phyloP scores from a whole-genome alignment of 2,797 vertebrate species.

The Girardinus metallicus region DNA sequence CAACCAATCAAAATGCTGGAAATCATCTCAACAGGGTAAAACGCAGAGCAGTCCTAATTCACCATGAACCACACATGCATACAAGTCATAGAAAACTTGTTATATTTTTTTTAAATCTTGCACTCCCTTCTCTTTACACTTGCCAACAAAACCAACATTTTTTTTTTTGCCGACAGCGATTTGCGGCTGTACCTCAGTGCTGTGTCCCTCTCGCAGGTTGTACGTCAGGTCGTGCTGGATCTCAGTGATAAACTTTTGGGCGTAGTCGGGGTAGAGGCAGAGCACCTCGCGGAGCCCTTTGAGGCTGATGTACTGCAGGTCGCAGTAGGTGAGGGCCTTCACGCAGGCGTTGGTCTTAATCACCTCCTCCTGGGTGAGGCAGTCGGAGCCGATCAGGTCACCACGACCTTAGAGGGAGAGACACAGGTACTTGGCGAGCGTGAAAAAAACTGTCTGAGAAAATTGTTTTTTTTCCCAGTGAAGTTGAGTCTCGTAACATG shows the following conservation, averaged over 20 bases:
- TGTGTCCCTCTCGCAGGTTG: constrained; percentile 87
- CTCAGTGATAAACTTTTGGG: constrained; percentile 87
- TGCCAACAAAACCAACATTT: not conserved
- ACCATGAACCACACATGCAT: too few species aligned
- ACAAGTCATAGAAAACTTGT: too few species aligned
- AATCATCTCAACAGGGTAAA: too few species aligned
- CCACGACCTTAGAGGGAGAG: constrained; percentile 82
- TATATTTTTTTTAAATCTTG: too few species aligned
- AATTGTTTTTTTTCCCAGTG: not conserved
- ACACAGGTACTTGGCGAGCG: not conserved
- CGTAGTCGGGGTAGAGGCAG: constrained; percentile 88
- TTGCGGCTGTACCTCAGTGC: constrained; percentile 52
- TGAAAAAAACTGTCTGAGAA: not conserved
- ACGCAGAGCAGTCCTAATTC: too few species aligned
- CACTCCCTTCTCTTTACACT: too few species aligned
- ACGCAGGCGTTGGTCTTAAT: constrained; percentile 92
- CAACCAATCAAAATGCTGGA: too few species aligned
- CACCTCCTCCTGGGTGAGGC: constrained; percentile 85
- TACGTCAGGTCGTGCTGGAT: constrained; percentile 91
- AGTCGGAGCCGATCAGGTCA: constrained; percentile 90
- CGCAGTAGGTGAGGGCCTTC: constrained; percentile 91
- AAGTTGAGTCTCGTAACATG: not conserved
- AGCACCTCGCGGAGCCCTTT: constrained; percentile 88
- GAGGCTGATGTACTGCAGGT: constrained; percentile 90
- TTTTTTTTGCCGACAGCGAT: not conserved